A percentile compares a stretch with the other conserved stretches of the same genome.
These are phyloP conservation scores for Leucoptera coffeella DNA, from an alignment of 2,888 invertebrate species.

Conservation along the genomic window DNA sequence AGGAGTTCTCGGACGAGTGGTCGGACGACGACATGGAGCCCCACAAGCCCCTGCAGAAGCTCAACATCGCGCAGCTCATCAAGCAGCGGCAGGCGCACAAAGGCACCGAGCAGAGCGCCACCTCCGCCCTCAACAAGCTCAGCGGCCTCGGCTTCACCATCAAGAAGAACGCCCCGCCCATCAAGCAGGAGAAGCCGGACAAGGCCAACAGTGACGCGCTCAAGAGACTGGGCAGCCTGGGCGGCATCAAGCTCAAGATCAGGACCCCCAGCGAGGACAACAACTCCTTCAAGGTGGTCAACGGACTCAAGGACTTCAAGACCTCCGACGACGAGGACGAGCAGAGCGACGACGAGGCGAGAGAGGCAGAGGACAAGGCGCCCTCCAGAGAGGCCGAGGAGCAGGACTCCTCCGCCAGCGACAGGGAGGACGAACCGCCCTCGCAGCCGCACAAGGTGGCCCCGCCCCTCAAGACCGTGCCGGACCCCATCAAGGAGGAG, in stretches of 20 bases:
- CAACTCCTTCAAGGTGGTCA: constrained; percentile 36
- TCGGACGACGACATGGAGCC: constrained; percentile 31
- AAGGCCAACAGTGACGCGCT: constrained; percentile 15
- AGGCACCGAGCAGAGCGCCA: constrained; percentile 20
- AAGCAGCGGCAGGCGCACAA: too few species aligned
- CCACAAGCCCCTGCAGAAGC: constrained; percentile 24
- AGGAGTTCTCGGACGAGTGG: constrained; percentile 35
- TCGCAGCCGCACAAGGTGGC: not conserved
- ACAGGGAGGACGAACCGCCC: not conserved
- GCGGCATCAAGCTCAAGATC: constrained; percentile 39
- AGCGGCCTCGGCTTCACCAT: constrained; percentile 41
- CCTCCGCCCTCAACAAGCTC: constrained; percentile 30
- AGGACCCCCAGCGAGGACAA: constrained; percentile 34
- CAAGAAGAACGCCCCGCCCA: constrained; percentile 27
- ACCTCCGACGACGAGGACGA: constrained; percentile 34
- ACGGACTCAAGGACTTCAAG: constrained; percentile 38
- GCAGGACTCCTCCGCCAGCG: not conserved
- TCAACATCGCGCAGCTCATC: constrained; percentile 33
- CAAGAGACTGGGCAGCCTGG: constrained; percentile 32
- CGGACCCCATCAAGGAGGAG: not conserved
- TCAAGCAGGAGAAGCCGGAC: constrained; percentile 26
- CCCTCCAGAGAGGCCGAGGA: constrained; percentile 14
- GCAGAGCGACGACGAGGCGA: constrained; percentile 21
- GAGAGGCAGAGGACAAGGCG: constrained; percentile 14
- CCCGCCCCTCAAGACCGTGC: not conserved